phyloP scores from a whole-genome alignment of 2,113 vertebrate genomes.

The Amazona vittata region DNA sequence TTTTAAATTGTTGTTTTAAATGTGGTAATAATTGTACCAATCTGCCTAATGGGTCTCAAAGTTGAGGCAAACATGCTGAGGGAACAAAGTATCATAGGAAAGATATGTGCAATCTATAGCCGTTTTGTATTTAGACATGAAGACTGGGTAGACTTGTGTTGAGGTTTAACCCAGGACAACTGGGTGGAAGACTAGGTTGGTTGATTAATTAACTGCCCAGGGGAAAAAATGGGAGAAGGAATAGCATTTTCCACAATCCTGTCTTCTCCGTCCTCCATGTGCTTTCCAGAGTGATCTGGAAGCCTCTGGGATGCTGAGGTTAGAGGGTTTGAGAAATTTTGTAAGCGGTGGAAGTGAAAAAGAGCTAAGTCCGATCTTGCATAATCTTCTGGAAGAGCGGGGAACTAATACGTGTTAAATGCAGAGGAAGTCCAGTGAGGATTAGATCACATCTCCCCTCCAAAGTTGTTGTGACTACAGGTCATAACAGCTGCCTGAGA shows the following conservation, averaged over 20 bases:
- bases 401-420: not conserved
- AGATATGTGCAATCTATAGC: rapidly evolving
- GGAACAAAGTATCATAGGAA: not conserved
- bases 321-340: not conserved
- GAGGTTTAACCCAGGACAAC: no score
- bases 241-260: not conserved
- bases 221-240: not conserved
- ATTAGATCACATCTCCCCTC: not conserved
- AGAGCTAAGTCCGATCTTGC: rapidly evolving
- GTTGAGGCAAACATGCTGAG: not conserved
- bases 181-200: not conserved
- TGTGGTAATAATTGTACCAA: not conserved
- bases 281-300: not conserved
- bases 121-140: not conserved
- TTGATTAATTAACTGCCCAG: not conserved
- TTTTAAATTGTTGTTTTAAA: not conserved
- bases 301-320: not conserved
- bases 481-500: not conserved
- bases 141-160: not conserved
- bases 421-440: not conserved
- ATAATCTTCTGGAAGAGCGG: not conserved
- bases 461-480: not conserved
- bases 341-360: not conserved
- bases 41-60: not conserved
- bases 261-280: not conserved